Percentiles rank a stretch among this genome's conserved stretches.
These are phyloP conservation scores for Dryococelus australis DNA, from an alignment of 2,888 invertebrate species.

Conservation along the genomic window DNA sequence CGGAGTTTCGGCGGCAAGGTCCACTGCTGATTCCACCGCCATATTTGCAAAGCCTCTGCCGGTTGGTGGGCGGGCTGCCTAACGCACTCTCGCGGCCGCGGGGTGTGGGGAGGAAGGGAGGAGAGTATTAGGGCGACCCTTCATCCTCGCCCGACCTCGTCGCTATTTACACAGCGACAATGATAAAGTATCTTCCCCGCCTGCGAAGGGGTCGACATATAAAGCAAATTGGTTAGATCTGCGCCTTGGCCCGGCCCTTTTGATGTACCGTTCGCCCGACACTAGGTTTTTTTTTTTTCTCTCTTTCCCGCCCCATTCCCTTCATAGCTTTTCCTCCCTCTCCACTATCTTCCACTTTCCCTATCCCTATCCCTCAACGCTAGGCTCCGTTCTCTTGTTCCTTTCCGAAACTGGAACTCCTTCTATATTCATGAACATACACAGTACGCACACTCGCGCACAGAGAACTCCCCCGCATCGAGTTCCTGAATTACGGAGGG, in stretches of 20 bases:
- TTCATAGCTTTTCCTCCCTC: background rate
- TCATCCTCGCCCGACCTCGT: background rate
- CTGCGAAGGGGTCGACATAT: background rate
- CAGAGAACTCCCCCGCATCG: background rate
- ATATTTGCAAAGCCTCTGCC: background rate
- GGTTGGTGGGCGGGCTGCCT: background rate
- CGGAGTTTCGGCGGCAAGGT: background rate
- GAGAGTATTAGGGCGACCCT: conserved; percentile 5
- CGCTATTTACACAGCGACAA: conserved; percentile 9
- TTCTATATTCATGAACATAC: background rate
- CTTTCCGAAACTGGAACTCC: background rate
- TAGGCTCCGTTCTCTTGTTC: background rate
- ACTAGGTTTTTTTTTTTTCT: background rate
- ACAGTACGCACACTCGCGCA: background rate
- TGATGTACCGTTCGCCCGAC: conserved; percentile 5
- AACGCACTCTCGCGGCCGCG: background rate
- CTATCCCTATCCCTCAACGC: background rate
- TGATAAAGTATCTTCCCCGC: background rate
- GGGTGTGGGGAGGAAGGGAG: background rate
- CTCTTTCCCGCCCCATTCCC: background rate
- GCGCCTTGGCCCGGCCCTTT: background rate
- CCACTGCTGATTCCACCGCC: background rate
- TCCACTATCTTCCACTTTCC: background rate
- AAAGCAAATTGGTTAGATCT: conserved; percentile 16
- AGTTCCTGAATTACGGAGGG: background rate